phyloP scores from a whole-genome alignment of 2,888 invertebrate species.

The Drosophila mayaguana region DNA sequence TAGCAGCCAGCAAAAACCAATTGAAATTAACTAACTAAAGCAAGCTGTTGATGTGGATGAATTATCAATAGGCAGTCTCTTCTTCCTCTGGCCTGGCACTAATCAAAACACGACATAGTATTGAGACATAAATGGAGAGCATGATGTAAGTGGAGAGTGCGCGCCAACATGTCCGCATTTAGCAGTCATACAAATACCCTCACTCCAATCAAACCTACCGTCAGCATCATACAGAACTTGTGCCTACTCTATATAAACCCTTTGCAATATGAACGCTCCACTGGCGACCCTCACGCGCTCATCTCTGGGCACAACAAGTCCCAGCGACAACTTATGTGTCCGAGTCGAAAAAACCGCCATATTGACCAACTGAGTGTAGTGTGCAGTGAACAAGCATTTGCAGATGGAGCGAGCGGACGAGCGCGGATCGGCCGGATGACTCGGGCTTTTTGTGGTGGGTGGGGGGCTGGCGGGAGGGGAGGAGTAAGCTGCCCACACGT shows the following conservation, averaged over 20 bases:
- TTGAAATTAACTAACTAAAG: too few relatives aligned
- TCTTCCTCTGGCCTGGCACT: not conserved
- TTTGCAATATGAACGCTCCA: not conserved
- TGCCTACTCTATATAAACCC: not conserved
- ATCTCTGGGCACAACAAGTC: constrained; percentile 33
- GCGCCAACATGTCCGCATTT: not conserved
- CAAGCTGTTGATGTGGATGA: too few relatives aligned
- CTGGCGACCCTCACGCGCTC: constrained; percentile 25
- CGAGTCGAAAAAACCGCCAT: constrained; percentile 55
- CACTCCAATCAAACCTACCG: not conserved
- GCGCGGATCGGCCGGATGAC: constrained; percentile 6
- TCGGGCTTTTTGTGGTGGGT: constrained; percentile 19
- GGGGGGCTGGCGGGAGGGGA: not conserved
- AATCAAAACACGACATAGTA: not conserved
- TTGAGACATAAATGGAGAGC: not conserved
- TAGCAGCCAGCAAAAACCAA: too few relatives aligned
- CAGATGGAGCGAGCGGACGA: constrained; percentile 10
- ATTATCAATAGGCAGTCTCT: too few relatives aligned
- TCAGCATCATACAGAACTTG: not conserved
- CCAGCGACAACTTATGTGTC: constrained; percentile 22
- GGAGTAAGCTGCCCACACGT: constrained; percentile 48
- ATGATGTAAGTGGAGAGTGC: not conserved
- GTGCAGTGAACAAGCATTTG: constrained; percentile 63
- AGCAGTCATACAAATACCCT: not conserved
- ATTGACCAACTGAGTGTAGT: constrained; percentile 75